Evolutionary conservation across 2,888 invertebrate species (phyloP).

Genomic region (Dioctria rufipes): DNA sequence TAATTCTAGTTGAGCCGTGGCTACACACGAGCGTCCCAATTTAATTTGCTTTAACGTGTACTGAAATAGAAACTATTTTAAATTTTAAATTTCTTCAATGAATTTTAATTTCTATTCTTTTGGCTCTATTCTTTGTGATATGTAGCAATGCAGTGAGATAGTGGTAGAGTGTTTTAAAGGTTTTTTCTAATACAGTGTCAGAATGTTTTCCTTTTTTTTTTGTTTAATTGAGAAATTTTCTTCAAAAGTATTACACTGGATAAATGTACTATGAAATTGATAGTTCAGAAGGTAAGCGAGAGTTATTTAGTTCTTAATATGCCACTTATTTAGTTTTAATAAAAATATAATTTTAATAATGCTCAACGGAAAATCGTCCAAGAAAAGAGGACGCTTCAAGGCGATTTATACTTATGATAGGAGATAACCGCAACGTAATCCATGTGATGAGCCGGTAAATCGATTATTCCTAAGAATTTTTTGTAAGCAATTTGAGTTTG

Average conservation of each 20-base stretch:
- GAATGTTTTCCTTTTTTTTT: neutral
- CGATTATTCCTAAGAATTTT: too few species aligned
- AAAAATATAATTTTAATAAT: too few species aligned
- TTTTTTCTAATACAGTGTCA: neutral
- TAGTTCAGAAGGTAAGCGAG: slow-evolving; percentile 69
- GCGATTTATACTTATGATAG: too few species aligned
- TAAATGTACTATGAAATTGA: slow-evolving; percentile 72
- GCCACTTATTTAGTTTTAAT: neutral
- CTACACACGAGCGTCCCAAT: neutral
- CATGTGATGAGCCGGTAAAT: too few species aligned
- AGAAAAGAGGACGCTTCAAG: too few species aligned
- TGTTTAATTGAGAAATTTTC: neutral
- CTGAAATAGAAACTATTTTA: neutral
- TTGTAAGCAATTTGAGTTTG: too few species aligned
- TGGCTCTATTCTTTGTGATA: neutral
- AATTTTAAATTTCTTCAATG: neutral
- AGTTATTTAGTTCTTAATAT: neutral
- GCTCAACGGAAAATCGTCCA: too few species aligned
- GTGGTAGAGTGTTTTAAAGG: slow-evolving; percentile 16
- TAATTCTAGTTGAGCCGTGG: slow-evolving; percentile 3
- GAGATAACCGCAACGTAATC: too few species aligned
- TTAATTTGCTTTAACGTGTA: neutral
- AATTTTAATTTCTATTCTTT: slow-evolving; percentile 18
- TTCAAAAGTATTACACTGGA: slow-evolving; percentile 55
- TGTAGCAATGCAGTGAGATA: slow-evolving; percentile 7